Percentiles rank a stretch among this genome's conserved stretches.
phyloP scores from a whole-genome alignment of 2,888 invertebrate genomes.

The Drosophila mercatorum region DNA sequence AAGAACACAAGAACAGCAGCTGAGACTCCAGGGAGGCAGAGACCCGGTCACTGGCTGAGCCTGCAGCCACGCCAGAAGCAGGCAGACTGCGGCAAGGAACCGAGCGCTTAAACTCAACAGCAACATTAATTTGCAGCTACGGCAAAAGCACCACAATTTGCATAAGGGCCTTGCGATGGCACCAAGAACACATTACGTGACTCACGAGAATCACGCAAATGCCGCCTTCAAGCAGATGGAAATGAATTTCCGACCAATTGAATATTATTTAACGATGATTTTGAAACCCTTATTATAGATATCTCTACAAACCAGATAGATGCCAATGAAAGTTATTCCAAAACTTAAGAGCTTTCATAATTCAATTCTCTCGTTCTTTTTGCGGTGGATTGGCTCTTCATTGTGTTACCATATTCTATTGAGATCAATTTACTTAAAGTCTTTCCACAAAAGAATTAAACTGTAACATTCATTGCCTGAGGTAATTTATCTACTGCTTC shows the following conservation, averaged over 20 bases:
- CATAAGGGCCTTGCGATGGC: constrained; percentile 62
- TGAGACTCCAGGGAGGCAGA: constrained; percentile 58
- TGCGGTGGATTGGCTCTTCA: background rate
- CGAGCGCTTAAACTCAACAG: constrained; percentile 80
- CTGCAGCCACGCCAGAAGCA: constrained; percentile 19
- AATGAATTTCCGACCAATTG: background rate
- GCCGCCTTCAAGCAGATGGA: background rate
- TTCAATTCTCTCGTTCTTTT: background rate
- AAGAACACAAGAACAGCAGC: constrained; percentile 76
- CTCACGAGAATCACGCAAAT: background rate
- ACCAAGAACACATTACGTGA: constrained; percentile 18
- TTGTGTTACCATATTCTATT: background rate
- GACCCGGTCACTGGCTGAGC: constrained; percentile 35
- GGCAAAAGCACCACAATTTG: constrained; percentile 61
- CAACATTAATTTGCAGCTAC: constrained; percentile 81
- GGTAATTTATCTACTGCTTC: background rate
- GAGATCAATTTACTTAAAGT: background rate
- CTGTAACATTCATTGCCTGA: background rate
- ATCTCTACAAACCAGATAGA: background rate
- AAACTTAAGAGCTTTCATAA: too few species aligned
- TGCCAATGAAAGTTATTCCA: too few species aligned
- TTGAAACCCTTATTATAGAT: background rate
- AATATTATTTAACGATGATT: too few species aligned
- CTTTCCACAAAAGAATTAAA: background rate
- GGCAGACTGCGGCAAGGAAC: constrained; percentile 31